Base-by-base conservation (phyloP, 2,797 vertebrate species). In the Helarctos malayanus region DNA sequence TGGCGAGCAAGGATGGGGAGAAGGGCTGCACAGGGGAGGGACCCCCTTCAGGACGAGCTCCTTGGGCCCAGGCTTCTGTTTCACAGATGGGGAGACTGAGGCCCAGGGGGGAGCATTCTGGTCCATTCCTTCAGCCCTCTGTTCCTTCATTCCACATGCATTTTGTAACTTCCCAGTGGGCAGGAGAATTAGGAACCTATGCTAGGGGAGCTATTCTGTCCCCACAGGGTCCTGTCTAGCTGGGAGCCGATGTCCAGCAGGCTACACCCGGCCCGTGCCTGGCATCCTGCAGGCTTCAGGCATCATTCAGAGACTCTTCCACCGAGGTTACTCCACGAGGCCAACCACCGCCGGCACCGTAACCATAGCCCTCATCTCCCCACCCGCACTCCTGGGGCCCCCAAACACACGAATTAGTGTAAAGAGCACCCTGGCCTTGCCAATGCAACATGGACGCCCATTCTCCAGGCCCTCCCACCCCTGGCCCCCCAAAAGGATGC, bases 31-130 rank as follows among this genome's bases (percentile, higher is more conserved):
- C 19, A 5, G 27, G 9, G 3, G 69, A 71, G 23, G 69, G 23
- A 13, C 12, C 38, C 69, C 69, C 41, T 45, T 45, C 38, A 27
- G 0, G 23, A 7, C 3, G 7, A 65, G 68, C 35, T 38, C n/a
- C 18, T 68, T 4, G 8, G 71, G 32, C 29, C 71, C 19, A 27
- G 68, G 27, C 61, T 84, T 35, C 52, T 59, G 7, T 9, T 8
- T 85, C 86, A 52, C 82, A 79, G 41, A 13, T 27, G 65, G 61
- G 21, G 89, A 89, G 73, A 54, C 89, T 57, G 56, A 84, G 95
- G 57, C 29, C 69, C 79, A 16, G 57, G 38, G 41, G 69, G 41
- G 41, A 7, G 12, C 21, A 1, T 19, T 23, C 38, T 49, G 49
- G 15, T 23, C 68, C 35, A 7, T 29, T 38, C 27, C 16, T 21